A percentile compares a stretch with the other conserved stretches of the same genome.
These are phyloP conservation scores for Drosophila azteca DNA, from an alignment of 1,140 invertebrate genomes.

Conservation along the genomic window DNA sequence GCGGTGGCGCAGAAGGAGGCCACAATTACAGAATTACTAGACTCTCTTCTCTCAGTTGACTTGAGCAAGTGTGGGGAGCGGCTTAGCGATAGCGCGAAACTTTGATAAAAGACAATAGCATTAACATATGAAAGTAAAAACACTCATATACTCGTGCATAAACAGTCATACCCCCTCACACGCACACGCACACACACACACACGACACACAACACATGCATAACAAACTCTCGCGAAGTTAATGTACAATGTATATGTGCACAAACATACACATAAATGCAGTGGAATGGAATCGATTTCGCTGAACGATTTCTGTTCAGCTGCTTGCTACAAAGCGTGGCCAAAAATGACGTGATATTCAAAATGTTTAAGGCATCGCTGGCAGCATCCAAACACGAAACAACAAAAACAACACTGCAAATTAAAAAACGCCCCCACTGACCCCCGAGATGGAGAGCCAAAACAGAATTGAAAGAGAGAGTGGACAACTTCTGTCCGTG, in stretches of 20 bases:
- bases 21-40: constrained; percentile 4
- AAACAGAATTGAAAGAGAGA: not conserved
- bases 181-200: not conserved
- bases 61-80: constrained; percentile 49
- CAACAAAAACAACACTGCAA: constrained; percentile 36
- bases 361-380: constrained; percentile 41
- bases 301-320: constrained; percentile 32
- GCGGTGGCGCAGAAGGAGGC: constrained; percentile 15
- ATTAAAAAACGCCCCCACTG: constrained; percentile 55
- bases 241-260: too few species aligned
- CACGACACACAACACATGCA: not conserved
- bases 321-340: constrained; percentile 30
- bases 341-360: constrained; percentile 72
- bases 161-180: constrained; percentile 28
- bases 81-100: constrained; percentile 71
- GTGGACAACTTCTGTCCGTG: constrained; percentile 2
- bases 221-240: constrained; percentile 13
- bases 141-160: constrained; percentile 1
- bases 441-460: constrained; percentile 1
- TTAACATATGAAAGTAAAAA: constrained; percentile 61
- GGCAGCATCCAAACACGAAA: constrained; percentile 34
- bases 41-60: constrained; percentile 11
- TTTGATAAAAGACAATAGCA: constrained; percentile 54
- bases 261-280: constrained; percentile 30
- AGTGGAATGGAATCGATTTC: constrained; percentile 62